Evolutionary conservation across 1,140 invertebrate genomes (phyloP), one percentile per base, ranked within the genome.

Genomic region (Marisa cornuarietis): DNA sequence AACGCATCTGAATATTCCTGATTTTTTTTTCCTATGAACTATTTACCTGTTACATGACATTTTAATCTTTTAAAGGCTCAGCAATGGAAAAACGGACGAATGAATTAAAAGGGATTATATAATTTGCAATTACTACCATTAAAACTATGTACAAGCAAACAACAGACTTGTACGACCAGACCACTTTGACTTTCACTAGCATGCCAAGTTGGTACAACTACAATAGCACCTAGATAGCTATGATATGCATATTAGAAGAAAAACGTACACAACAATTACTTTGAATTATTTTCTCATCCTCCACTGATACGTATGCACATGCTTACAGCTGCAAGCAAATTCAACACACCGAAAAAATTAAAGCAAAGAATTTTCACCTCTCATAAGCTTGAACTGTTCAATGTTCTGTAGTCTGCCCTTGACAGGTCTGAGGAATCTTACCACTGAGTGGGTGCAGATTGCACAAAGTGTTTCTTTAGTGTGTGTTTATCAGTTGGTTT

Each of bases 271-370:
- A 61, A 76, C 74, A 76, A 76, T 49, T 24, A 61, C 51, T 61
- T 31, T 42, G 9, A 22, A 58, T 42, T 76, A 22, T 10, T 65
- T 31, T 20, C 61, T 54, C 20, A 65, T 49, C 14, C 4, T 24
- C 49, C 20, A 42, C 51, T 18, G 14, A 61, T 76, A 76, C 9
- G 22, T 65, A 63, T 24, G 62, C 18, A 49, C 74, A 76, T 76
- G 74, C 74, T n/a, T 61, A 16, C 58, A 16, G 24, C 26, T 20
- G 61, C n/a, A 76, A 76, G 74, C 61, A 58, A 65, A 76, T 65
- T 26, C 74, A 65, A 76, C 58, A 76, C 74, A 76, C n/a, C 10
- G n/a, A 76, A 65, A n/a, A 76, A 42, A 24, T 65, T 65, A 49
- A 65, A 14, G 49, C 62, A 76, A 58, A 10, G 31, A 62, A 24